Percentiles rank a stretch among this genome's conserved stretches.
Evolutionary conservation across 2,797 vertebrate species (phyloP).

Genomic region (Cossypha dichroa): DNA sequence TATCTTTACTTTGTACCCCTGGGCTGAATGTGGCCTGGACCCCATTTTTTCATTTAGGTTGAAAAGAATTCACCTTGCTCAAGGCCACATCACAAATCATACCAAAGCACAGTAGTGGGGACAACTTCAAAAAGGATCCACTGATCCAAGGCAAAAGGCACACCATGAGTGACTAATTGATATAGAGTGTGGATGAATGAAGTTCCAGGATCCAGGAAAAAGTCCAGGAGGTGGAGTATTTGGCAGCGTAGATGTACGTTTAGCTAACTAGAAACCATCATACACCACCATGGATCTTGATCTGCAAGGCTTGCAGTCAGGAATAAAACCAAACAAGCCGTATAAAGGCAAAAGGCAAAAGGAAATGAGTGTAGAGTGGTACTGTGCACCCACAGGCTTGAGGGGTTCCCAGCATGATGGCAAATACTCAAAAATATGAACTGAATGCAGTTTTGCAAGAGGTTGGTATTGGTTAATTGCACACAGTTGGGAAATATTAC

Average conservation of each 20-base stretch:
- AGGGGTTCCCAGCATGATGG: not conserved
- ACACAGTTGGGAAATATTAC: not conserved
- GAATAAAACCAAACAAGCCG: not conserved
- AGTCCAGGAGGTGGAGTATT: not conserved
- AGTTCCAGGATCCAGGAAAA: not conserved
- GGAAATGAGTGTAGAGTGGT: not conserved
- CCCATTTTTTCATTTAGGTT: not conserved
- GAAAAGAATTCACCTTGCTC: not conserved
- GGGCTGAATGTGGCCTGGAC: not conserved
- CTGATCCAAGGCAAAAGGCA: not conserved
- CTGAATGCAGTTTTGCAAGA: not conserved
- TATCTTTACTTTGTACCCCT: not conserved
- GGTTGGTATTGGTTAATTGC: fast-evolving
- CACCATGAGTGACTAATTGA: not conserved
- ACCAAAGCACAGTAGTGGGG: not conserved
- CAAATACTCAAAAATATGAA: not conserved
- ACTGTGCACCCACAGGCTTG: not conserved
- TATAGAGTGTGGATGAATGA: fast-evolving
- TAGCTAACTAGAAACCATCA: not conserved
- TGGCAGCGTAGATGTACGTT: not conserved
- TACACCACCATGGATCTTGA: not conserved
- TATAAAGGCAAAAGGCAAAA: not conserved
- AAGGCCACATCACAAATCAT: not conserved
- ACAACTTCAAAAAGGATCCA: not conserved
- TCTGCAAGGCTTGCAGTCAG: not conserved